Percentiles rank a stretch among this genome's conserved stretches.
These are phyloP conservation scores for Drosophila formosana DNA, from an alignment of 2,888 invertebrate genomes.

Conservation along the genomic window DNA sequence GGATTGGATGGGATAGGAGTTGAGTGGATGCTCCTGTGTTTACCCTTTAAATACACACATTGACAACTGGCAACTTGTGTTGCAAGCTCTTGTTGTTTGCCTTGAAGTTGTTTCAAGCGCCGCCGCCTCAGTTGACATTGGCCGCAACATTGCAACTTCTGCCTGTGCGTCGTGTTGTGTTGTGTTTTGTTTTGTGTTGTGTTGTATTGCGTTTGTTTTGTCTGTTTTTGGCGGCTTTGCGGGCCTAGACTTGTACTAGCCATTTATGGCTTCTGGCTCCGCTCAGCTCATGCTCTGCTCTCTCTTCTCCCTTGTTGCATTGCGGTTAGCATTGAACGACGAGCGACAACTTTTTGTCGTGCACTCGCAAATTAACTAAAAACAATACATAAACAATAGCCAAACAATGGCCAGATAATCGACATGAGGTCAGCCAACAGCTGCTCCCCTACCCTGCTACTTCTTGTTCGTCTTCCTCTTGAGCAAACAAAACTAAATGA, in stretches of 20 bases:
- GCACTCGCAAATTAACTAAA: constrained; percentile 68
- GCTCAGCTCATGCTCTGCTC: constrained; percentile 3
- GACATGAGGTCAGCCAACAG: constrained; percentile 60
- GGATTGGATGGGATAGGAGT: constrained; percentile 1
- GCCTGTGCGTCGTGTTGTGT: constrained; percentile 21
- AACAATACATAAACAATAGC: constrained; percentile 45
- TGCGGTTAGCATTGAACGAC: constrained; percentile 71
- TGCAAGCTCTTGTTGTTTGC: constrained; percentile 21
- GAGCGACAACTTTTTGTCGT: constrained; percentile 61
- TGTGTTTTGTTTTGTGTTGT: constrained; percentile 12
- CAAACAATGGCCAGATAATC: constrained; percentile 25
- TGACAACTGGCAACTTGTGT: constrained; percentile 22
- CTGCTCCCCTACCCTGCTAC: constrained; percentile 3
- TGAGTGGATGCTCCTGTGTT: constrained; percentile 7
- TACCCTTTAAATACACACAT: constrained; percentile 7
- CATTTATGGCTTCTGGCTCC: constrained; percentile 76
- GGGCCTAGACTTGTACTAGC: constrained; percentile 76
- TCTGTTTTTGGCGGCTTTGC: constrained; percentile 62
- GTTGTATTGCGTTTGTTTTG: constrained; percentile 16
- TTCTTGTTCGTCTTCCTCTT: background rate
- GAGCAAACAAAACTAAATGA: constrained; percentile 60
- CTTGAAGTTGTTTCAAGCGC: constrained; percentile 40
- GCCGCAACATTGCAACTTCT: constrained; percentile 75
- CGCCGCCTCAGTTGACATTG: constrained; percentile 63
- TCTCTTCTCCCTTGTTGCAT: constrained; percentile 19